Conservation (phyloP, 2,888 invertebrate species). For the Diarsia brunnea region DNA sequence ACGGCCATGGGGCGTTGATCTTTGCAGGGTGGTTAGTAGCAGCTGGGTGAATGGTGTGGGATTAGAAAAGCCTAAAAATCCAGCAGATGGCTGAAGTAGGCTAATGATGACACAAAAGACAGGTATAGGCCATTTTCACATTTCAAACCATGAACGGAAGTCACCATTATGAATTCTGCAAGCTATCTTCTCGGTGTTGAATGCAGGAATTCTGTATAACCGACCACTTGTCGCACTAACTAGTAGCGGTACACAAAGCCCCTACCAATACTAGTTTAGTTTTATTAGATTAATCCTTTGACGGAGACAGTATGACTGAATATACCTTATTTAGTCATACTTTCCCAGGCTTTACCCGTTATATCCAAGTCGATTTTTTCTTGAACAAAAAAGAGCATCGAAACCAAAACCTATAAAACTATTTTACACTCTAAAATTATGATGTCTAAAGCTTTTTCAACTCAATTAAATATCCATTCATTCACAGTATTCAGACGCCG, state of each 20-base stretch:
- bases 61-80: background rate
- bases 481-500: conserved; percentile 55
- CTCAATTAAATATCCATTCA: conserved; percentile 66
- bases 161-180: background rate
- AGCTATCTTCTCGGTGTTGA: background rate
- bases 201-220: background rate
- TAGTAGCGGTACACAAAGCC: too few relatives aligned
- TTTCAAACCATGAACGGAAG: background rate
- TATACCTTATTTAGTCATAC: background rate
- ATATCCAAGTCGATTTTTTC: background rate
- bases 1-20: background rate
- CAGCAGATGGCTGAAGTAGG: background rate
- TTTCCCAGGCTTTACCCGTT: background rate
- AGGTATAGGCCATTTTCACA: background rate
- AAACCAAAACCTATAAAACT: conserved; percentile 33
- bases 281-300: background rate
- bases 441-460: conserved; percentile 52
- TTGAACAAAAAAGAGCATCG: background rate
- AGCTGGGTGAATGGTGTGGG: background rate
- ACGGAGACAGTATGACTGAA: background rate
- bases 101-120: background rate
- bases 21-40: background rate
- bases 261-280: background rate
- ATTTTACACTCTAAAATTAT: conserved; percentile 47
- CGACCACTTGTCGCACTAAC: too few relatives aligned